A percentile compares a stretch with the other conserved stretches of the same genome.
phyloP scores from a whole-genome alignment of 2,113 vertebrate species.

The Cyprinus carpio region DNA sequence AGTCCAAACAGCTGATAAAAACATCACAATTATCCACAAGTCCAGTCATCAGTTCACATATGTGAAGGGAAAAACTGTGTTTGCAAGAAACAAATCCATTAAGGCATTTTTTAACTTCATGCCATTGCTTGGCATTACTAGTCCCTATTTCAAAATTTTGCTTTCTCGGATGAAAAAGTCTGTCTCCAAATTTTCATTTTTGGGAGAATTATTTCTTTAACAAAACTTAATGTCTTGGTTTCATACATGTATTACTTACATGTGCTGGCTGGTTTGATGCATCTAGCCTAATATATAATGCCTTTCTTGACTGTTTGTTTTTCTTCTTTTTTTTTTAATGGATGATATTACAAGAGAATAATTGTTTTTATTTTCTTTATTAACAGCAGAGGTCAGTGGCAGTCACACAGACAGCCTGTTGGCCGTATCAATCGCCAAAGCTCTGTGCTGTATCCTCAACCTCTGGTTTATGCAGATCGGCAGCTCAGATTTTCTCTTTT shows the following conservation, averaged over 20 bases:
- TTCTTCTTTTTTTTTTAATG: background rate
- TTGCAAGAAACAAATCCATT: background rate
- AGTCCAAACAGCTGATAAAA: background rate
- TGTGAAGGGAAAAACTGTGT: background rate
- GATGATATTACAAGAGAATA: background rate
- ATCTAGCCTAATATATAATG: background rate
- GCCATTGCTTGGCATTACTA: no score
- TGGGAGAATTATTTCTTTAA: background rate
- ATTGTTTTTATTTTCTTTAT: background rate
- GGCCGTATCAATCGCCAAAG: slow-evolving; percentile 92
- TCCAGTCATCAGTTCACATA: no score
- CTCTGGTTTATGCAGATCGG: background rate
- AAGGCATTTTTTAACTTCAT: no score
- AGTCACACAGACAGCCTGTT: slow-evolving; percentile 89
- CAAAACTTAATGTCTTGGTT: background rate
- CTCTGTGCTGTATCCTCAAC: slow-evolving; percentile 96
- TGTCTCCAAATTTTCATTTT: background rate
- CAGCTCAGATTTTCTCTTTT: background rate
- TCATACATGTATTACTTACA: background rate
- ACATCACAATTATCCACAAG: no score
- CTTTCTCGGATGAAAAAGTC: no score
- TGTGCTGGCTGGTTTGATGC: background rate
- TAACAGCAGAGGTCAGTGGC: slow-evolving; percentile 86
- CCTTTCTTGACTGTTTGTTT: background rate
- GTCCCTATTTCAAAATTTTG: no score